phyloP scores from a whole-genome alignment of 2,797 vertebrate species.

The Hapalemur alaotrensis region DNA sequence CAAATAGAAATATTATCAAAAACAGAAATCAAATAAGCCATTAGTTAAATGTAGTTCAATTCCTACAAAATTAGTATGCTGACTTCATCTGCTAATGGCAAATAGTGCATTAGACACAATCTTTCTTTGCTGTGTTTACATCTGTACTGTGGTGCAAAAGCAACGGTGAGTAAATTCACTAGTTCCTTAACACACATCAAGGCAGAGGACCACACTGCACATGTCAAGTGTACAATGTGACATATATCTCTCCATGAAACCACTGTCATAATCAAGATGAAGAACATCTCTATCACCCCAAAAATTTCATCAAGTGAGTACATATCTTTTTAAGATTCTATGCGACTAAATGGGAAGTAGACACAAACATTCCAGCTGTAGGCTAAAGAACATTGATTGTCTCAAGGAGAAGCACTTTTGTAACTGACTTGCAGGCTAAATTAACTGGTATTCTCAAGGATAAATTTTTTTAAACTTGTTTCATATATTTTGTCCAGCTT shows the following conservation, averaged over 20 bases:
- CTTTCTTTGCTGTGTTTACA: neutral
- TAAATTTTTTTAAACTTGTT: neutral
- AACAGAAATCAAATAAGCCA: slow-evolving; percentile 11
- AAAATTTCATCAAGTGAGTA: neutral
- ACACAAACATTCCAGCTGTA: neutral
- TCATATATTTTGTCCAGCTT: neutral
- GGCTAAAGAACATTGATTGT: neutral
- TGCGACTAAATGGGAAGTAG: neutral
- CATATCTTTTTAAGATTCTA: neutral
- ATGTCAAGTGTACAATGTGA: neutral
- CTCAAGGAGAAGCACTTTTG: neutral
- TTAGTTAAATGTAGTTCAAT: neutral
- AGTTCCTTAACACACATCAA: neutral
- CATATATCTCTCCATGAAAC: neutral
- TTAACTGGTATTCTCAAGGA: neutral
- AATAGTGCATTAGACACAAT: neutral
- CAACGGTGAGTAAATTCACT: neutral
- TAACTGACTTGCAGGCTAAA: neutral
- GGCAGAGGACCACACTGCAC: neutral
- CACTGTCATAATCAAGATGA: neutral
- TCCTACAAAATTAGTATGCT: neutral
- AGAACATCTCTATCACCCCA: neutral
- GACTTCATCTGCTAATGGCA: neutral
- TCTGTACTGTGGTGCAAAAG: neutral
- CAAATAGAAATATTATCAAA: neutral